A percentile compares a stretch with the other conserved stretches of the same genome.
phyloP scores from a whole-genome alignment of 2,797 vertebrate genomes.

The Alauda arvensis region DNA sequence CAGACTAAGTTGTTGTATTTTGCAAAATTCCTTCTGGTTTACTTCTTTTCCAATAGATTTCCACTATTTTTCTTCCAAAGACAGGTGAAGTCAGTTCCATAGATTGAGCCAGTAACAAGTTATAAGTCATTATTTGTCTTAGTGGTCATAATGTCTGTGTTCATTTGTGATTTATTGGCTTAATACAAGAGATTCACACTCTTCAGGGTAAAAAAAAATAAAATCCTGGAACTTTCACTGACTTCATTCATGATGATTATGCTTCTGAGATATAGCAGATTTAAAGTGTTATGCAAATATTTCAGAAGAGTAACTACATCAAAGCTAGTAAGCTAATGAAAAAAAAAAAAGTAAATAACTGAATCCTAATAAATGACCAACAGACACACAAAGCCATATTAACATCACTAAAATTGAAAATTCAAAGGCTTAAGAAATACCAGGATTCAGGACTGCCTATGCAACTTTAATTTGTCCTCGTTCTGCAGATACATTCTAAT shows the following conservation, averaged over 20 bases:
- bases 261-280: not conserved
- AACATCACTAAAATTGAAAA: not conserved
- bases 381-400: not conserved
- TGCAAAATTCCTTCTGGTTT: not conserved
- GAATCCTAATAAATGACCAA: not conserved
- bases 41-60: not conserved
- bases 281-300: not conserved
- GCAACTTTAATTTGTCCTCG: slow-evolving; percentile 21
- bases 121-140: not conserved
- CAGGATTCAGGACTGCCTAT: not conserved
- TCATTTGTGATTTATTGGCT: not conserved
- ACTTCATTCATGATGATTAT: not conserved
- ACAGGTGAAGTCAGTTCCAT: not conserved
- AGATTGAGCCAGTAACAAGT: not conserved
- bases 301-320: not conserved
- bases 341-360: not conserved
- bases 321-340: not conserved
- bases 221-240: not conserved
- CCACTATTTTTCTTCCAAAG: not conserved
- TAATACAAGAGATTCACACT: not conserved
- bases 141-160: not conserved
- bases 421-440: slow-evolving; percentile 10
- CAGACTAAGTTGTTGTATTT: not conserved
- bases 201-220: not conserved
- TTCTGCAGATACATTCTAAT: slow-evolving; percentile 49